Evolutionary conservation across 1,140 invertebrate species (phyloP).

Genomic region (Psix sp.): DNA sequence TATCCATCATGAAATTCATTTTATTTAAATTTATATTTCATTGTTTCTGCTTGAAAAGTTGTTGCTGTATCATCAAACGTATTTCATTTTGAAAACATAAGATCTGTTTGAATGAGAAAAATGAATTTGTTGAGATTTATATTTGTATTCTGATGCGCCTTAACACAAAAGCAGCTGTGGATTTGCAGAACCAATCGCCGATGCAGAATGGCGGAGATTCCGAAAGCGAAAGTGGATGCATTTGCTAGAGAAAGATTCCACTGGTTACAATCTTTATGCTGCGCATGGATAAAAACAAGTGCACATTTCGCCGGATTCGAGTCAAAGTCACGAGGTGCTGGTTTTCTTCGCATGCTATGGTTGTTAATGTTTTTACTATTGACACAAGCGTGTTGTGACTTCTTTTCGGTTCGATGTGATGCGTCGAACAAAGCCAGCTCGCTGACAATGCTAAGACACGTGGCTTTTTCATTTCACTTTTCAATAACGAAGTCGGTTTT

Average conservation of each 20-base stretch:
- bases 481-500: constrained; percentile 43
- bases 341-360: no score
- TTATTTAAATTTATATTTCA: no score
- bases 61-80: no score
- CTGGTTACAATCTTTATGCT: constrained; percentile 19
- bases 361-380: no score
- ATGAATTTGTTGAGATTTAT: constrained; percentile 28
- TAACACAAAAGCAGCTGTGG: constrained; percentile 82
- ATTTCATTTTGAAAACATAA: no score
- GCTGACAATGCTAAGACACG: constrained; percentile 19
- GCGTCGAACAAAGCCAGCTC: constrained; percentile 36
- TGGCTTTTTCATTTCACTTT: constrained; percentile 38
- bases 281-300: constrained; percentile 16
- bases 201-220: constrained; percentile 84
- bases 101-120: no score
- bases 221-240: constrained; percentile 86
- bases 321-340: no score
- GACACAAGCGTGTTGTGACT: no score
- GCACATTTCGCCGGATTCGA: constrained; percentile 52
- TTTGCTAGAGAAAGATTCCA: constrained; percentile 80
- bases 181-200: constrained; percentile 86
- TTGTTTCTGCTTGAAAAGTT: no score
- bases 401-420: no score
- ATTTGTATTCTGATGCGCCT: constrained; percentile 67
- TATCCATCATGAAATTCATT: no score